Percentiles rank a stretch among this genome's conserved stretches.
These are phyloP conservation scores for Nysson spinosus DNA, from an alignment of 2,888 invertebrate genomes.

Conservation along the genomic window DNA sequence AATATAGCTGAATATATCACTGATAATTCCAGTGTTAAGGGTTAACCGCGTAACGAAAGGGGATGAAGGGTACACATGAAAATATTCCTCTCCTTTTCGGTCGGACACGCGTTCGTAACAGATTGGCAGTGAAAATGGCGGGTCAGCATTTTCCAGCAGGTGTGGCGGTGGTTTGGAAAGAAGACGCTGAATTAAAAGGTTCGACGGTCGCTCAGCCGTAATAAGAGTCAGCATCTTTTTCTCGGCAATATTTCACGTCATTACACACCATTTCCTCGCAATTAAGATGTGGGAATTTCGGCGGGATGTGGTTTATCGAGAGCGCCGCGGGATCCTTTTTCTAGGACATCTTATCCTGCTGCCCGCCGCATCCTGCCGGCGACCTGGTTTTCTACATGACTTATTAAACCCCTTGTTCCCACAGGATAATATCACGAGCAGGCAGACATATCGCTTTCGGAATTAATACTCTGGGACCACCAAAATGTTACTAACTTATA, in stretches of 20 bases:
- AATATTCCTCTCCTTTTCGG: conserved; percentile 10
- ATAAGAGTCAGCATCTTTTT: conserved; percentile 75
- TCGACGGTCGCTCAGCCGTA: conserved; percentile 59
- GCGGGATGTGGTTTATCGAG: conserved; percentile 50
- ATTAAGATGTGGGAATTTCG: conserved; percentile 70
- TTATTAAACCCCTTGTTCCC: conserved; percentile 22
- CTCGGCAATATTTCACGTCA: conserved; percentile 71
- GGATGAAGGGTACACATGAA: conserved; percentile 8
- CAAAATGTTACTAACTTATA: no score
- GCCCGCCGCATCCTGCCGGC: conserved; percentile 1
- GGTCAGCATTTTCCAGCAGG: conserved; percentile 69
- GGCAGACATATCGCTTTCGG: conserved; percentile 7
- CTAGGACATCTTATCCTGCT: conserved; percentile 5
- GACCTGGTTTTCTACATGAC: conserved; percentile 12
- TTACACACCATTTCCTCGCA: conserved; percentile 72
- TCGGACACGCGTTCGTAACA: conserved; percentile 60
- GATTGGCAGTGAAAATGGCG: conserved; percentile 68
- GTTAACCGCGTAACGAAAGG: conserved; percentile 4
- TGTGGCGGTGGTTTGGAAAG: conserved; percentile 23
- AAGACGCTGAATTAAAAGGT: conserved; percentile 69
- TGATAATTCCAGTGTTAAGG: neutral
- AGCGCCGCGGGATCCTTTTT: conserved; percentile 5
- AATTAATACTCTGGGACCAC: neutral
- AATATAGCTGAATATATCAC: no score
- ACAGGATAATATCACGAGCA: conserved; percentile 9